These are phyloP conservation scores for Spodoptera exigua DNA, from an alignment of 2,888 invertebrate genomes.

Conservation along the genomic window DNA sequence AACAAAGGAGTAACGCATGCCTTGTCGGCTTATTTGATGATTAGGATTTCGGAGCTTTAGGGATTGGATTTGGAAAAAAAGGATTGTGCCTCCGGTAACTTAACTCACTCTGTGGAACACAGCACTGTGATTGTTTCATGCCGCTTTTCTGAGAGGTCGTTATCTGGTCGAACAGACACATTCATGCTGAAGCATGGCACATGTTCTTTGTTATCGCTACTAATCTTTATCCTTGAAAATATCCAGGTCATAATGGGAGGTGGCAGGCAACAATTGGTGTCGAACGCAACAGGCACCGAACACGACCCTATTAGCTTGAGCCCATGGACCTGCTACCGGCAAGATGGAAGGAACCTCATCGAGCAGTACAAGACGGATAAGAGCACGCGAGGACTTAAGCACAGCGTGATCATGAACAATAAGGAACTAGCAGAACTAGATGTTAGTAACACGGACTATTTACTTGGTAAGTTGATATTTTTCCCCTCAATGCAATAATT, in stretches of 20 bases:
- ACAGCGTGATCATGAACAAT: conserved; percentile 91
- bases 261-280: conserved; percentile 92
- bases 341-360: conserved; percentile 93
- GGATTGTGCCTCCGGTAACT: too few relatives aligned
- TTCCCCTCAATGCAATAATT: not conserved
- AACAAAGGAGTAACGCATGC: too few relatives aligned
- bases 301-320: conserved; percentile 89
- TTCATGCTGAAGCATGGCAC: too few relatives aligned
- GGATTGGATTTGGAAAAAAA: too few relatives aligned
- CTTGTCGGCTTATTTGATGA: too few relatives aligned
- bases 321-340: conserved; percentile 91
- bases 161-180: too few relatives aligned
- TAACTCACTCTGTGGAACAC: too few relatives aligned
- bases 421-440: conserved; percentile 90
- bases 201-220: not conserved
- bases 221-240: too few relatives aligned
- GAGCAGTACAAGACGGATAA: conserved; percentile 91
- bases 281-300: conserved; percentile 85
- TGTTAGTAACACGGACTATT: conserved; percentile 91
- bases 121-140: too few relatives aligned
- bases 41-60: too few relatives aligned
- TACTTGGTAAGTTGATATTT: conserved; percentile 90
- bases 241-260: conserved; percentile 95
- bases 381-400: conserved; percentile 81
- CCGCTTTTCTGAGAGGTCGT: too few relatives aligned